A percentile compares a stretch with the other conserved stretches of the same genome.
Evolutionary conservation across 2,888 invertebrate species (phyloP).

Genomic region (Hemistola chrysoprasaria): DNA sequence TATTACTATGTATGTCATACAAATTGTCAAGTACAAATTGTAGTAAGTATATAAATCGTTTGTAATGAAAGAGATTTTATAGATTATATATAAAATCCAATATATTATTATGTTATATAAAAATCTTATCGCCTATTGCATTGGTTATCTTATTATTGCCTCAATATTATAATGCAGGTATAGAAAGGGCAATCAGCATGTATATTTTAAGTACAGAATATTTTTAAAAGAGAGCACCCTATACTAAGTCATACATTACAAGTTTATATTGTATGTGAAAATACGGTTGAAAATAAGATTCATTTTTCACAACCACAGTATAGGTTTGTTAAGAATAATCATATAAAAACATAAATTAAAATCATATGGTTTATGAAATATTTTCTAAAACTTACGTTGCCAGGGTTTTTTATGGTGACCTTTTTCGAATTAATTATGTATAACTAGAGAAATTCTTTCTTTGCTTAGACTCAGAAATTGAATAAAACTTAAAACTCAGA

Average conservation of each 20-base stretch:
- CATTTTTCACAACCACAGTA: constrained; percentile 43
- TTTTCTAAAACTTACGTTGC: too few species aligned
- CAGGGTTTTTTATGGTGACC: too few species aligned
- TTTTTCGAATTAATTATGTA: too few species aligned
- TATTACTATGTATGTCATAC: constrained; percentile 34
- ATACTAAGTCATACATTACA: constrained; percentile 37
- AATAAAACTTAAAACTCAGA: too few species aligned
- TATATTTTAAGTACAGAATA: constrained; percentile 40
- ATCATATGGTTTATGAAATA: too few species aligned
- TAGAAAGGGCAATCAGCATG: constrained; percentile 47
- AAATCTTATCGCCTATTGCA: constrained; percentile 51
- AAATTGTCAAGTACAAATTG: constrained; percentile 38
- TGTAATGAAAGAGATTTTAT: constrained; percentile 38
- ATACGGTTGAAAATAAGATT: constrained; percentile 35
- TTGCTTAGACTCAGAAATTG: too few species aligned
- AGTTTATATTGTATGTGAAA: constrained; percentile 37
- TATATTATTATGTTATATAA: constrained; percentile 44
- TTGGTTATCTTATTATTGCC: constrained; percentile 65
- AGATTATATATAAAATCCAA: constrained; percentile 53
- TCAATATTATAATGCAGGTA: too few species aligned
- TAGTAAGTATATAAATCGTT: constrained; percentile 42
- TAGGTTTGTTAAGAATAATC: constrained; percentile 22
- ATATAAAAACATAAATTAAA: too few species aligned
- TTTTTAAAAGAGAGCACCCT: constrained; percentile 46
- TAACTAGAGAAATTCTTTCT: too few species aligned